Percentiles rank a stretch among this genome's conserved stretches.
Evolutionary conservation across 2,113 vertebrate genomes (phyloP).

Genomic region (Vireo altiloquus): DNA sequence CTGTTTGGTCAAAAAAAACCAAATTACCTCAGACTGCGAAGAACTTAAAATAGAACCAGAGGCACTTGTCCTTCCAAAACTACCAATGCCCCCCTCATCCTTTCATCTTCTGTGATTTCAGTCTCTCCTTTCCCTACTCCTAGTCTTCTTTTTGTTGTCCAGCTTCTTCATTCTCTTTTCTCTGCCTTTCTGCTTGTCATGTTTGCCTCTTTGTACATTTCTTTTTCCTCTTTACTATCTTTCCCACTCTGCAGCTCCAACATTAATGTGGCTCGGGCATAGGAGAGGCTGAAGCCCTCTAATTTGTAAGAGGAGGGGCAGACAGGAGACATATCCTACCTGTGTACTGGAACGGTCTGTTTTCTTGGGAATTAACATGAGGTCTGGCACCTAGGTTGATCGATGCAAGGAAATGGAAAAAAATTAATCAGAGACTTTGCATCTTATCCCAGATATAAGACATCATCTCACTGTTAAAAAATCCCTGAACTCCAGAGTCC

Average conservation of each 20-base stretch:
- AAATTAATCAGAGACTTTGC: neutral
- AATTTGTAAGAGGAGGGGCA: neutral
- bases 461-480: neutral
- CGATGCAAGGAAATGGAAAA: neutral
- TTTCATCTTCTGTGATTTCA: neutral
- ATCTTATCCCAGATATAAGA: neutral
- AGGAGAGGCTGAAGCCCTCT: neutral
- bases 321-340: neutral
- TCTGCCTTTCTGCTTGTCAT: neutral
- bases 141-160: neutral
- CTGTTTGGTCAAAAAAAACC: neutral
- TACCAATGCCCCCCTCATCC: neutral
- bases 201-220: neutral
- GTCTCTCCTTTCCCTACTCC: neutral
- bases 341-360: rapidly evolving
- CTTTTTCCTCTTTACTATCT: neutral
- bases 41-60: neutral
- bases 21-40: neutral
- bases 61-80: neutral
- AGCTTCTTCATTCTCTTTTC: neutral
- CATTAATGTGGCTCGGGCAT: neutral
- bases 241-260: neutral
- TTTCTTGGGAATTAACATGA: neutral
- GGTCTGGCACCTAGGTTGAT: constrained; percentile 17
- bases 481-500: neutral